Evolutionary conservation across 2,888 invertebrate species (phyloP).

Genomic region (Metacarcinus magister): DNA sequence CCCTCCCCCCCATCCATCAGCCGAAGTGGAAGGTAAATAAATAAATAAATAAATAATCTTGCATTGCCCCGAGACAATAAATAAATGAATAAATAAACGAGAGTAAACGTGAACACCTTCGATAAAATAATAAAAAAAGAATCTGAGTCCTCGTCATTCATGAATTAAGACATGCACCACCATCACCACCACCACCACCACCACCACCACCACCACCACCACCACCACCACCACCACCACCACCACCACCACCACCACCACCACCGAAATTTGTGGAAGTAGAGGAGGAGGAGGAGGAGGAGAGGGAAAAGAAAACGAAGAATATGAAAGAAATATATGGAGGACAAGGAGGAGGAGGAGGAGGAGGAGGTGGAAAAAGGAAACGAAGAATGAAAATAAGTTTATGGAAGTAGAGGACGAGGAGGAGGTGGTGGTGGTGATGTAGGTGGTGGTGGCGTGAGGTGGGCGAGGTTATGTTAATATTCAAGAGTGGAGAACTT

Average conservation of each 20-base stretch:
- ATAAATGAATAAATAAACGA: neutral
- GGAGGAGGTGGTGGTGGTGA: neutral
- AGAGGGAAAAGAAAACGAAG: neutral
- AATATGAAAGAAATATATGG: neutral
- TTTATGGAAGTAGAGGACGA: neutral
- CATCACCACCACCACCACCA: constrained; percentile 18
- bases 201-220: constrained; percentile 23
- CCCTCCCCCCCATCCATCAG: neutral
- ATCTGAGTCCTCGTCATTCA: neutral
- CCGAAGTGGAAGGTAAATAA: neutral
- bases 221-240: constrained; percentile 37
- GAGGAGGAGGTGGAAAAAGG: neutral
- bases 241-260: constrained; percentile 52
- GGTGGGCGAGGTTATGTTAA: constrained; percentile 32
- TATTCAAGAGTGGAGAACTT: constrained; percentile 50
- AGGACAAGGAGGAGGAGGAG: neutral
- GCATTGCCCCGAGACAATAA: neutral
- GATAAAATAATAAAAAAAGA: neutral
- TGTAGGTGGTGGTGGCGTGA: neutral
- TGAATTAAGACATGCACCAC: neutral
- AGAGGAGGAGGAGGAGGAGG: neutral
- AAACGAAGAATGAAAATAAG: neutral
- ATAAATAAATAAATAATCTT: constrained; percentile 3
- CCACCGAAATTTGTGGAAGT: neutral
- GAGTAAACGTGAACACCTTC: neutral